A percentile compares a stretch with the other conserved stretches of the same genome.
Evolutionary conservation across 53 echinoderm and acorn worm species (phyloP).

Genomic region (Holothuria scabra): DNA sequence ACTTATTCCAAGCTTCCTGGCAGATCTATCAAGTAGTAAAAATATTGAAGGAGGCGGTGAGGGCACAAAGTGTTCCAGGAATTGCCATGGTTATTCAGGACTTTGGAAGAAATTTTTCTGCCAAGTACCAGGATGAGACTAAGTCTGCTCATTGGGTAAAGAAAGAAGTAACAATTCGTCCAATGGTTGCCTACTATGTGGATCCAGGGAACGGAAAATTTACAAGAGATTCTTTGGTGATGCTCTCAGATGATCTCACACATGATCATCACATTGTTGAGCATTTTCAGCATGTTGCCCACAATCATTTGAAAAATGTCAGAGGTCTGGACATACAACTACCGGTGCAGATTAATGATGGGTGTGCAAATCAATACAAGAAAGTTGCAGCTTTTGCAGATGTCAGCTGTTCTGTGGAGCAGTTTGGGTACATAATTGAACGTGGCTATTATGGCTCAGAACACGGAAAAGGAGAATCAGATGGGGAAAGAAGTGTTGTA

Average conservation of each 20-base stretch:
- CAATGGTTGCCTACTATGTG: slow-evolving; percentile 23
- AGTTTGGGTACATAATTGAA: slow-evolving; percentile 15
- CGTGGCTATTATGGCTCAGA: slow-evolving; percentile 24
- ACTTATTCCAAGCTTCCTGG: slow-evolving; percentile 2
- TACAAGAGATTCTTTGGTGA: slow-evolving; percentile 26
- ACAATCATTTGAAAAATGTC: slow-evolving; percentile 1
- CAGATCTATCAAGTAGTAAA: slow-evolving; percentile 14
- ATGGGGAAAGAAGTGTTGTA: slow-evolving; percentile 32
- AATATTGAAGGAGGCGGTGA: slow-evolving; percentile 30
- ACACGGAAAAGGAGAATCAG: slow-evolving; percentile 34
- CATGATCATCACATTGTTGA: slow-evolving; percentile 25
- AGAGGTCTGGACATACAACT: not conserved
- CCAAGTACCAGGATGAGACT: slow-evolving; percentile 24
- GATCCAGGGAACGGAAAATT: not conserved
- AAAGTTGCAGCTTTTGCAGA: slow-evolving; percentile 29
- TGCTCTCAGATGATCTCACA: slow-evolving; percentile 38
- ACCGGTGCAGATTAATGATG: slow-evolving; percentile 23
- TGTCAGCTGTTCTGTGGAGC: not conserved
- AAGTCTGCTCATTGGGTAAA: slow-evolving; percentile 29
- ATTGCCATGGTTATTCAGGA: too few species aligned
- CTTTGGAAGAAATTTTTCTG: slow-evolving; percentile 34
- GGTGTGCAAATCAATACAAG: slow-evolving; percentile 28
- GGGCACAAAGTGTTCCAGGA: not conserved
- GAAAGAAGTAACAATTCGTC: slow-evolving; percentile 16
- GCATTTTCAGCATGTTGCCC: not conserved